phyloP scores from a whole-genome alignment of 1,140 invertebrate species.

The Drosophila kohkoa region DNA sequence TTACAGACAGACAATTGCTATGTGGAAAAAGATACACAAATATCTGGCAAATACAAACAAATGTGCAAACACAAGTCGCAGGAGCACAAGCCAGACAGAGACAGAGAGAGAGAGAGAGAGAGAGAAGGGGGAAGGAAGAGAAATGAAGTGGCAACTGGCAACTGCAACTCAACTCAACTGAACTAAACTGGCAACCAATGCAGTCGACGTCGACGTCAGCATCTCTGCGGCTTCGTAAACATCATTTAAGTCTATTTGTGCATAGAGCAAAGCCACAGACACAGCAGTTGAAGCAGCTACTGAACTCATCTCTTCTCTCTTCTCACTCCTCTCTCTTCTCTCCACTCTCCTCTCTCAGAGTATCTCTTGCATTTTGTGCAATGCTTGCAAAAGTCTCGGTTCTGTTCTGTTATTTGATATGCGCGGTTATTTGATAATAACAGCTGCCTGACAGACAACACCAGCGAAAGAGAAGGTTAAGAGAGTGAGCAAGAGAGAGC shows the following conservation, averaged over 20 bases:
- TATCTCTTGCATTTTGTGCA: conserved; percentile 40
- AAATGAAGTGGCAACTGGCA: background rate
- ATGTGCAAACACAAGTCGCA: conserved; percentile 70
- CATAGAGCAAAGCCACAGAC: conserved; percentile 45
- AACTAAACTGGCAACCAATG: conserved; percentile 15
- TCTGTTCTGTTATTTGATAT: conserved; percentile 76
- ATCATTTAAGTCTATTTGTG: conserved; percentile 75
- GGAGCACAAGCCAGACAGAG: conserved; percentile 16
- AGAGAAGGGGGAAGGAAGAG: no score
- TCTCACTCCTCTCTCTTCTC: background rate
- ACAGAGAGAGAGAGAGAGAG: background rate
- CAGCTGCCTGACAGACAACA: conserved; percentile 50
- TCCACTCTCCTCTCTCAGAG: background rate
- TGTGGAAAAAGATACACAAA: conserved; percentile 69
- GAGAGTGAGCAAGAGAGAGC: background rate
- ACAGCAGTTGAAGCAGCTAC: conserved; percentile 35
- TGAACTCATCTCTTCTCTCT: conserved; percentile 1
- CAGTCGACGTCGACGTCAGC: conserved; percentile 13
- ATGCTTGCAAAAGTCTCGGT: conserved; percentile 57
- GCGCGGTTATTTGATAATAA: conserved; percentile 81
- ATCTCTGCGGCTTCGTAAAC: conserved; percentile 56
- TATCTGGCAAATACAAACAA: conserved; percentile 79
- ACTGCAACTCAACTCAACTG: conserved; percentile 9
- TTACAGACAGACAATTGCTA: conserved; percentile 30
- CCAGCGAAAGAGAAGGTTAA: background rate